A percentile compares a stretch with the other conserved stretches of the same genome.
Evolutionary conservation across 2,797 vertebrate species (phyloP).

Genomic region (Coregonus ussuriensis): DNA sequence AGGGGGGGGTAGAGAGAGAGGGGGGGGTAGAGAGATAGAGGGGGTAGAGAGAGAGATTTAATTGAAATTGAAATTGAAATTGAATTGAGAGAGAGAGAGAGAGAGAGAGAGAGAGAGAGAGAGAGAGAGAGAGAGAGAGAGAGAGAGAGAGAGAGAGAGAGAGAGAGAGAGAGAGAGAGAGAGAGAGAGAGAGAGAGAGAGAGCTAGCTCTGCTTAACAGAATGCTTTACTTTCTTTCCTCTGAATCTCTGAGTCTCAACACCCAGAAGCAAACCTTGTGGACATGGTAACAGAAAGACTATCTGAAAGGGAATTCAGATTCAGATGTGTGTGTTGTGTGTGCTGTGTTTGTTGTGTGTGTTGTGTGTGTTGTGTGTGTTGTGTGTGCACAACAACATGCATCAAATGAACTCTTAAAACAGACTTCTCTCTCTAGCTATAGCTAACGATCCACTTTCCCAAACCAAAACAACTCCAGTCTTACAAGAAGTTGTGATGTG

Average conservation of each 20-base stretch:
- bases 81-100: not conserved
- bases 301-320: not conserved
- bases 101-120: not conserved
- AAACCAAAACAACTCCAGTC: not conserved
- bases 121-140: not conserved
- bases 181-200: not conserved
- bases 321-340: no score
- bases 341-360: no score
- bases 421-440: not conserved
- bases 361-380: rapidly evolving
- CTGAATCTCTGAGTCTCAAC: not conserved
- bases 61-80: no score
- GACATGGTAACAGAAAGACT: not conserved
- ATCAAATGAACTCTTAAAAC: not conserved
- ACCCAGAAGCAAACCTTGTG: no score
- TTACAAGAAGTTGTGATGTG: no score
- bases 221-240: no score
- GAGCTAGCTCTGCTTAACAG: not conserved
- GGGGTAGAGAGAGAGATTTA: no score
- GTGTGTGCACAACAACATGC: not conserved
- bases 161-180: no score
- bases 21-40: no score
- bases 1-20: no score
- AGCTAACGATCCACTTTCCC: constrained; percentile 17
- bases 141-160: not conserved